Evolutionary conservation across 2,797 vertebrate species (phyloP), one percentile per base, ranked within the genome.

Genomic region (Graptemys geographica): DNA sequence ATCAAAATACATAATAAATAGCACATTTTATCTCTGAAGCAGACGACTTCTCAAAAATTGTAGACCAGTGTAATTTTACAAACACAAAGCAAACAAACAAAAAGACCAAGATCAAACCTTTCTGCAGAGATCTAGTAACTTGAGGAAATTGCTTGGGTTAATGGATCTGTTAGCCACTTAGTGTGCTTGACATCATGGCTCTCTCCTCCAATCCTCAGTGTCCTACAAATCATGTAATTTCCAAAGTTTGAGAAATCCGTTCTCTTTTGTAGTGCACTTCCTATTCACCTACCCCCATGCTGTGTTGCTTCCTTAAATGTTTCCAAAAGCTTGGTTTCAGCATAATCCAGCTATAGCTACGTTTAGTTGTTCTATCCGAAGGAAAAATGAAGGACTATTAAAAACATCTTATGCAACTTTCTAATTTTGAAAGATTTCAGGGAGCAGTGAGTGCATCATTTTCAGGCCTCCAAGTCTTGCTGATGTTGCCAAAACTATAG

Each of bases 191-290:
- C 72, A 52, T 81, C 5, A 1, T n/a, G 79, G 79, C 82, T 86
- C 65, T 86, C 49, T 78, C 85, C 79, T 91, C 74, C 25, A 19
- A 52, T 94, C 41, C 79, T 81, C 53, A 23, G 8, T 83, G 86
- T 92, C 92, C 80, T 94, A 88, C 94, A 97, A 93, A 62, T 92
- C 86, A 86, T 6, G 0, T 88, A 11, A 86, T 81, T 95, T 91
- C 53, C 55, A 11, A 65, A 31, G 8, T 87, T 92, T 16, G n/a
- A 1, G 12, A 94, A 94, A 80, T 18, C 8, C 74, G 21, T 93
- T 90, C 76, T 87, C 28, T 86, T 96, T 89, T 92, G 37, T 44
- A 53, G 13, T 92, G 27, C 57, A 59, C 82, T 85, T 86, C 74
- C 82, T 78, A 81, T 84, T 16, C 53, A 56, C 55, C 74, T 91